These are phyloP conservation scores for Neoarius graeffei DNA, from an alignment of 2,113 vertebrate species.

Conservation along the genomic window DNA sequence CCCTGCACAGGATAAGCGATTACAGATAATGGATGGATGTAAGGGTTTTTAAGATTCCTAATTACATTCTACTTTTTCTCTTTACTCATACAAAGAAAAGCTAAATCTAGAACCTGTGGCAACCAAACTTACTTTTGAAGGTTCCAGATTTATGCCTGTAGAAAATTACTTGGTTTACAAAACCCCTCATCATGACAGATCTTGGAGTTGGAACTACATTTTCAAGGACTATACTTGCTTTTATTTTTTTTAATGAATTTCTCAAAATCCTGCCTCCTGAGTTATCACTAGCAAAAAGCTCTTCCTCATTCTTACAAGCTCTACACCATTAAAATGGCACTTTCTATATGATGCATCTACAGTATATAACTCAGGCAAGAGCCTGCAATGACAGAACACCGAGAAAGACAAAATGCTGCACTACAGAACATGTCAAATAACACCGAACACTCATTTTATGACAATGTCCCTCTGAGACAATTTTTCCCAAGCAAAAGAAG, in stretches of 20 bases:
- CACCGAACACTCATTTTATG: not conserved
- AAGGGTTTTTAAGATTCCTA: not conserved
- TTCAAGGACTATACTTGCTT: no score
- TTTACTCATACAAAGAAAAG: not conserved
- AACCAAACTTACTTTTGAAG: not conserved
- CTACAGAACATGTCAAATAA: not conserved
- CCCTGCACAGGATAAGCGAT: no score
- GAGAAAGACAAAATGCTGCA: not conserved
- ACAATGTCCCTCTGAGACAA: not conserved
- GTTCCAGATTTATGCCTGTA: not conserved
- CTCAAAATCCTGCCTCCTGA: not conserved
- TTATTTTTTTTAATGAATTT: not conserved
- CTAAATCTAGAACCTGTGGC: not conserved
- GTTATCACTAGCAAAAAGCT: not conserved
- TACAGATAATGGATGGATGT: no score
- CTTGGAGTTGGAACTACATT: not conserved
- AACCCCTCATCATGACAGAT: not conserved
- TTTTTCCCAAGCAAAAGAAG: not conserved
- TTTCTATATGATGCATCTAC: not conserved
- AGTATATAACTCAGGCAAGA: not conserved
- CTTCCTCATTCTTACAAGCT: no score
- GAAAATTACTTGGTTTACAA: not conserved
- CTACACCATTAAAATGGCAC: not conserved
- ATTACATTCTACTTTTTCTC: not conserved
- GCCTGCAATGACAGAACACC: not conserved